These are phyloP conservation scores for Crotalus tigris DNA, from an alignment of 2,113 vertebrate genomes.

Conservation along the genomic window DNA sequence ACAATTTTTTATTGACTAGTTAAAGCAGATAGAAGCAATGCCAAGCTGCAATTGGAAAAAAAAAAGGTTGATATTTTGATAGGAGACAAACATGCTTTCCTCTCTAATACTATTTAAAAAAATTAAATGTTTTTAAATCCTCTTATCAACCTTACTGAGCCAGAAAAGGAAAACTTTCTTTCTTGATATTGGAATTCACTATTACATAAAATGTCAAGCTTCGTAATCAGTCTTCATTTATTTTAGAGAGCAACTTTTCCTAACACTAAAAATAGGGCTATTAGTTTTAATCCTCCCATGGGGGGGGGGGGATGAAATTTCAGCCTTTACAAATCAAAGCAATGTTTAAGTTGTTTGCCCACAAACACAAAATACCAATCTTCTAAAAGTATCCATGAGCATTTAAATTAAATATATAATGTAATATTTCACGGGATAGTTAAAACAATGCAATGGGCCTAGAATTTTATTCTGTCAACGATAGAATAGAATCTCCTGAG, in stretches of 20 bases:
- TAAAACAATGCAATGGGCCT: neutral
- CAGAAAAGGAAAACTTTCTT: slow-evolving; percentile 61
- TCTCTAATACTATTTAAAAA: slow-evolving; percentile 24
- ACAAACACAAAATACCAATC: slow-evolving; percentile 60
- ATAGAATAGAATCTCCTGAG: neutral
- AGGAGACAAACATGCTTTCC: slow-evolving; percentile 35
- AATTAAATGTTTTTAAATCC: slow-evolving; percentile 53
- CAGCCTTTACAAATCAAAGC: slow-evolving; percentile 39
- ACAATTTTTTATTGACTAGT: slow-evolving; percentile 39
- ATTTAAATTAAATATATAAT: slow-evolving; percentile 55
- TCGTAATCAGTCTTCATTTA: slow-evolving; percentile 58
- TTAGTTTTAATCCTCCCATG: slow-evolving; percentile 47
- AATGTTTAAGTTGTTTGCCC: slow-evolving; percentile 43
- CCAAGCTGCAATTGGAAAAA: slow-evolving; percentile 21
- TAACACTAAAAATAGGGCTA: slow-evolving; percentile 20
- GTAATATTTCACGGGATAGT: neutral
- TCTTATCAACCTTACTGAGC: slow-evolving; percentile 68
- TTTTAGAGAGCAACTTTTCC: slow-evolving; percentile 37
- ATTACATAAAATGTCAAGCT: slow-evolving; percentile 62
- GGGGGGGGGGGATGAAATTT: slow-evolving; percentile 11
- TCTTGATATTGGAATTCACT: slow-evolving; percentile 61
- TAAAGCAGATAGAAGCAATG: slow-evolving; percentile 28
- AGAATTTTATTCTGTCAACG: neutral
- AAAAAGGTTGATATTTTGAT: slow-evolving; percentile 10
- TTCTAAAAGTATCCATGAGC: slow-evolving; percentile 57